Evolutionary conservation across 2,888 invertebrate species (phyloP).

Genomic region (Mactromeris polynyma): DNA sequence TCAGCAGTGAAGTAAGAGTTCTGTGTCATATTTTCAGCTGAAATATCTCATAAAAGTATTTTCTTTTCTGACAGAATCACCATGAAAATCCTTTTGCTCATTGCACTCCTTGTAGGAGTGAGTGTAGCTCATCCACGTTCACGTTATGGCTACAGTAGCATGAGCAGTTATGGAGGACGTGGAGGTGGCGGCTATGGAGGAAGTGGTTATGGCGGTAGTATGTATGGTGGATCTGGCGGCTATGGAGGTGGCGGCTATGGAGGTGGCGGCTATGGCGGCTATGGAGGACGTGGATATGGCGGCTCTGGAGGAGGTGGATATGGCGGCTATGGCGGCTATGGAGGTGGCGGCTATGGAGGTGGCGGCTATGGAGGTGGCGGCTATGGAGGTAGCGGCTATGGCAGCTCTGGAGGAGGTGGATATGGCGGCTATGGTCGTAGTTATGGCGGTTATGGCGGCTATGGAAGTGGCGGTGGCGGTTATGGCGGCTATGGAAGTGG

Average conservation of each 20-base stretch:
- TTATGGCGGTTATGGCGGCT: neutral
- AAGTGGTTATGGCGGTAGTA: neutral
- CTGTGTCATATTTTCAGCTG: too few relatives aligned
- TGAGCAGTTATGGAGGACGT: neutral
- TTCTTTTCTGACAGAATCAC: neutral
- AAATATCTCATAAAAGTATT: too few relatives aligned
- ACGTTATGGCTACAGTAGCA: neutral
- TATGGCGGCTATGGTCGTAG: neutral
- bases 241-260: neutral
- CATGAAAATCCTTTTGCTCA: slow-evolving; percentile 1
- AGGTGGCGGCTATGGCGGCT: neutral
- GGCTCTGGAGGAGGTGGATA: too few relatives aligned
- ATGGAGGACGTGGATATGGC: neutral
- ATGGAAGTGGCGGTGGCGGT: too few relatives aligned
- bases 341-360: neutral
- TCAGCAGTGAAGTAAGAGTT: too few relatives aligned
- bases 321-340: neutral
- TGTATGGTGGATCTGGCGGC: neutral
- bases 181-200: neutral
- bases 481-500: neutral
- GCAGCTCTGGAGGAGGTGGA: neutral
- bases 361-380: neutral
- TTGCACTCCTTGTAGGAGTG: neutral
- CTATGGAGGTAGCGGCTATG: neutral
- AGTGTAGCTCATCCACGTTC: neutral